Evolutionary conservation across 2,888 invertebrate species (phyloP).

Genomic region (Keiferia lycopersicella): DNA sequence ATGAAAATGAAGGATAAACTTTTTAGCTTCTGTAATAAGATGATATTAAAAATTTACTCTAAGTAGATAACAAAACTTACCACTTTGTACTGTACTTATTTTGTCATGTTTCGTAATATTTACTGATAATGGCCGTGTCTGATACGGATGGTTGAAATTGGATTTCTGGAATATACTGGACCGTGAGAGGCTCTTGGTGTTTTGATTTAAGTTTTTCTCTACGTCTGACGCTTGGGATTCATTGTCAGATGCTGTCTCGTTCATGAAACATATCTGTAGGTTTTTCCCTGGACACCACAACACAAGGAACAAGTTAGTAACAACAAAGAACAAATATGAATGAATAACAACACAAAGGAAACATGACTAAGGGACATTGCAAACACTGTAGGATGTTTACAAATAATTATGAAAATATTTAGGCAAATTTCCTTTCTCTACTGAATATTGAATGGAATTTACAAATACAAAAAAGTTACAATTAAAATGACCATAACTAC

Average conservation of each 20-base stretch:
- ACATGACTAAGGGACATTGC: no score
- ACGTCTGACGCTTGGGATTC: slow-evolving; percentile 89
- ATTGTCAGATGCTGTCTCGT: slow-evolving; percentile 92
- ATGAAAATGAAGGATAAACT: slow-evolving; percentile 28
- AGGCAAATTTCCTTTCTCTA: no score
- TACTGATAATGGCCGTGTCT: slow-evolving; percentile 73
- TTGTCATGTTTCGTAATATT: slow-evolving; percentile 74
- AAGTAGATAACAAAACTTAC: slow-evolving; percentile 51
- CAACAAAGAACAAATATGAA: slow-evolving; percentile 29
- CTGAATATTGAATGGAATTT: no score
- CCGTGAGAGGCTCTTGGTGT: slow-evolving; percentile 65
- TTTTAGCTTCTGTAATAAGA: slow-evolving; percentile 24
- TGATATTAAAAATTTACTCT: not conserved
- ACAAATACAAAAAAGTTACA: no score
- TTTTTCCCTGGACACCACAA: slow-evolving; percentile 87
- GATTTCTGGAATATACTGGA: slow-evolving; percentile 72
- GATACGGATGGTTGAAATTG: slow-evolving; percentile 74
- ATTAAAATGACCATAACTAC: not conserved
- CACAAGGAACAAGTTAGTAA: slow-evolving; percentile 40
- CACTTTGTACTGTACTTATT: slow-evolving; percentile 64
- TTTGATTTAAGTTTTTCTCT: slow-evolving; percentile 76
- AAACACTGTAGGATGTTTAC: no score
- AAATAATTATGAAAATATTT: no score
- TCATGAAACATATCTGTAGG: slow-evolving; percentile 97
- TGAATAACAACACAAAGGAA: not conserved